These are phyloP conservation scores for Phataginus tetradactyla DNA, from an alignment of 2,797 vertebrate species.

Conservation along the genomic window DNA sequence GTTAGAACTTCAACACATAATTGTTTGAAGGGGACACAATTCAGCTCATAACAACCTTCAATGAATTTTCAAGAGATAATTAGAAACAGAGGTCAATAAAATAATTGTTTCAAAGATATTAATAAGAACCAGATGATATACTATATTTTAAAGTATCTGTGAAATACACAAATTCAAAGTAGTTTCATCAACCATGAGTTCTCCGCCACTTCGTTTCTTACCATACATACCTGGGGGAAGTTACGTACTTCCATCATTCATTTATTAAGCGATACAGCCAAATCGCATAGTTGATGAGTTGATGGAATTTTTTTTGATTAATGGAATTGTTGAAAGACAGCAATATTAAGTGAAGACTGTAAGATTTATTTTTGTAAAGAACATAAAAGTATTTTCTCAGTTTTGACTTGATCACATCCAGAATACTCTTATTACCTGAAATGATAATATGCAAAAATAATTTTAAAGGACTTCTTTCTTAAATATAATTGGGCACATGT, in stretches of 20 bases:
- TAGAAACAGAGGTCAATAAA: not conserved
- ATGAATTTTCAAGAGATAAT: not conserved
- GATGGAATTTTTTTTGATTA: no score
- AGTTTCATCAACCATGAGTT: not conserved
- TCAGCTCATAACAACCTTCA: not conserved
- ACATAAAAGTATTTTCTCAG: not conserved
- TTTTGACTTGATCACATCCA: not conserved
- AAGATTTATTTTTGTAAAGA: not conserved
- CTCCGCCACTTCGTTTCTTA: not conserved
- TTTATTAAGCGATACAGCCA: not conserved
- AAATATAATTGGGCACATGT: not conserved
- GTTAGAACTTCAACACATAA: not conserved
- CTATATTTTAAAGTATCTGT: not conserved
- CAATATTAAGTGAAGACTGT: not conserved
- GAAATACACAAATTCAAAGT: not conserved
- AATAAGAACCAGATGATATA: not conserved
- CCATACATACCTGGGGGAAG: not conserved
- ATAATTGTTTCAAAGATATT: not conserved
- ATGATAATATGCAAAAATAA: not conserved
- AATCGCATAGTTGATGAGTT: not conserved
- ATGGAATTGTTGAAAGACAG: not conserved
- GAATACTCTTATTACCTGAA: not conserved
- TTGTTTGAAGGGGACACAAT: not conserved
- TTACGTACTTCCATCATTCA: not conserved
- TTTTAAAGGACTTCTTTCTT: not conserved